phyloP scores from a whole-genome alignment of 2,113 vertebrate species.

The Cromileptes altivelis region DNA sequence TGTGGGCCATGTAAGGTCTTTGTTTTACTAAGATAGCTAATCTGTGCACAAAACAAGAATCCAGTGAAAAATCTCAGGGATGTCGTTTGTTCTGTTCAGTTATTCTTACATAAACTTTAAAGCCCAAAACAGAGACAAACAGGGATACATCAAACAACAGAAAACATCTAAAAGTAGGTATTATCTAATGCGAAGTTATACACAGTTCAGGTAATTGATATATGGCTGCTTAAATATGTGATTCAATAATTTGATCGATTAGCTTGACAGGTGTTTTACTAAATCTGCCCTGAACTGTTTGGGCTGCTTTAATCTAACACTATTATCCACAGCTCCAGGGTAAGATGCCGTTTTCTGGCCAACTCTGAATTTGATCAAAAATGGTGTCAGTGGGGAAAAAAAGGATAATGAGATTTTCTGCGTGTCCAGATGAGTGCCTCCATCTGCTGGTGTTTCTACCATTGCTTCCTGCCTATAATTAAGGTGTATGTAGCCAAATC shows the following conservation, averaged over 20 bases:
- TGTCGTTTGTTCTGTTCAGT: neutral
- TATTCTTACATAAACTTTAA: neutral
- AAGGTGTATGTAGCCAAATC: slow-evolving; percentile 35
- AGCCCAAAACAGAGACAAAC: no score
- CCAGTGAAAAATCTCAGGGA: neutral
- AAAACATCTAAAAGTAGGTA: neutral
- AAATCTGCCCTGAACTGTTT: neutral
- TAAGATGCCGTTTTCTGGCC: neutral
- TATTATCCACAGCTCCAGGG: slow-evolving; percentile 1
- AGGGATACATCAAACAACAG: no score
- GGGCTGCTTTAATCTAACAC: neutral
- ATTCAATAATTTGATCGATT: neutral
- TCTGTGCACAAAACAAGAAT: neutral
- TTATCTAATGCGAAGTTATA: neutral
- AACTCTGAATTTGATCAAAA: slow-evolving; percentile 9
- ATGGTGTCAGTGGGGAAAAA: neutral
- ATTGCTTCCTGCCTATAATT: slow-evolving; percentile 26
- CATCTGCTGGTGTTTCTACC: neutral
- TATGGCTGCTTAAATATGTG: neutral
- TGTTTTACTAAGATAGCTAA: neutral
- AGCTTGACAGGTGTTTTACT: neutral
- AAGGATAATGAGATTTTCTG: slow-evolving; percentile 15
- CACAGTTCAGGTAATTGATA: neutral
- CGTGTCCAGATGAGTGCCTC: slow-evolving; percentile 1
- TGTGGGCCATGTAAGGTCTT: neutral